phyloP scores from a whole-genome alignment of 1,140 invertebrate genomes.

The Antheraea mylitta region DNA sequence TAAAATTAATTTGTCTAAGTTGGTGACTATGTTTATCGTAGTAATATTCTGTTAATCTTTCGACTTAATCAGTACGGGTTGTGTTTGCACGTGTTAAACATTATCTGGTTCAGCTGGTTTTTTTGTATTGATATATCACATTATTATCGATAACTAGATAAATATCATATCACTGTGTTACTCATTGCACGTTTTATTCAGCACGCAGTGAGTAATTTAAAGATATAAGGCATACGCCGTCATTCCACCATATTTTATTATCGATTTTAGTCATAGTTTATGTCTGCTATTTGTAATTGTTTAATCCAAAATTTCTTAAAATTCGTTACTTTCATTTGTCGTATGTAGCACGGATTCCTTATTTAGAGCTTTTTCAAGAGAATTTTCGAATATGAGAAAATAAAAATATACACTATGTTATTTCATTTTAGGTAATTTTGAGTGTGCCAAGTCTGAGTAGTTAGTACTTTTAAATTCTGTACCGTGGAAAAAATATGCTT shows the following conservation, averaged over 20 bases:
- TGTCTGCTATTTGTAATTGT: too few relatives aligned
- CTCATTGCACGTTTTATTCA: neutral
- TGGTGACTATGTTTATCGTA: neutral
- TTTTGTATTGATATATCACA: neutral
- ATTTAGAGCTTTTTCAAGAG: too few relatives aligned
- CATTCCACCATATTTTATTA: neutral
- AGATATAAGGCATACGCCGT: neutral
- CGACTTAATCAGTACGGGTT: neutral
- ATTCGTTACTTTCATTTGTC: too few relatives aligned
- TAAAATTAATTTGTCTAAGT: neutral
- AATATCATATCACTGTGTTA: neutral
- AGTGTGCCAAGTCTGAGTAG: too few relatives aligned
- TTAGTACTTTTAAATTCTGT: too few relatives aligned
- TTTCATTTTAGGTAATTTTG: too few relatives aligned
- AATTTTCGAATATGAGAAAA: too few relatives aligned
- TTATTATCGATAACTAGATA: neutral
- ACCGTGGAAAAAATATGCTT: too few relatives aligned
- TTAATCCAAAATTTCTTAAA: too few relatives aligned
- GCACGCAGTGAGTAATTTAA: neutral
- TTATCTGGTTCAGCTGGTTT: neutral
- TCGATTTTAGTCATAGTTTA: too few relatives aligned
- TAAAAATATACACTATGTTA: too few relatives aligned
- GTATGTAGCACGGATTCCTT: too few relatives aligned
- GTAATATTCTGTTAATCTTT: neutral
- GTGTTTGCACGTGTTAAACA: neutral